phyloP scores from a whole-genome alignment of 1,140 invertebrate species.

The Neodiprion lecontei region DNA sequence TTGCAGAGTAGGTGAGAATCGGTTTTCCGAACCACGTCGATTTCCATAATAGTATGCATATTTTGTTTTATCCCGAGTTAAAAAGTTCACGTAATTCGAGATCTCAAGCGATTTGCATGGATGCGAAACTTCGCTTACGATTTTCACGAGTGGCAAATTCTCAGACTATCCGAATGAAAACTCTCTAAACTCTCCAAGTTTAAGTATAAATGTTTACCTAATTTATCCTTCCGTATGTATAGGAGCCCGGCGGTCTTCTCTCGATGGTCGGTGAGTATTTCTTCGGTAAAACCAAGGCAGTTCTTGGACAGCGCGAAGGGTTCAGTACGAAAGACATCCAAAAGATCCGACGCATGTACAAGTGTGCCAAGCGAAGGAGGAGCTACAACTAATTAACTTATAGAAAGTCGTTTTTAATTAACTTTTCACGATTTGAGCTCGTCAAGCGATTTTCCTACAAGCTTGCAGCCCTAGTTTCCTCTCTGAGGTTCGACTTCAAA shows the following conservation, averaged over 20 bases:
- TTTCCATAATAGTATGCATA: too few species aligned
- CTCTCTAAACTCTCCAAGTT: neutral
- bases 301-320: conserved; percentile 72
- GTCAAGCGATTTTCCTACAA: too few species aligned
- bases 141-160: too few species aligned
- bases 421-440: too few species aligned
- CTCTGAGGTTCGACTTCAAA: neutral
- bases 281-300: conserved; percentile 29
- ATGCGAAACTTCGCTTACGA: too few species aligned
- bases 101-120: too few species aligned
- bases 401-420: too few species aligned
- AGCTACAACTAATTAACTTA: conserved; percentile 14
- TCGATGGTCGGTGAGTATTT: conserved; percentile 40
- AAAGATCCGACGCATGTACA: conserved; percentile 81
- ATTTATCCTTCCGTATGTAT: neutral
- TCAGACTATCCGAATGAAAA: neutral
- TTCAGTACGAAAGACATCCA: conserved; percentile 75
- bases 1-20: too few species aligned
- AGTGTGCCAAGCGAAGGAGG: conserved; percentile 63
- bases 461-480: neutral
- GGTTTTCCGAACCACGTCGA: too few species aligned
- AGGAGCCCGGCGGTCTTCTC: conserved; percentile 36
- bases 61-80: too few species aligned
- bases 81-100: too few species aligned
- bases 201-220: conserved; percentile 11